Conservation (phyloP, 2,888 invertebrate species). For the Temnothorax ravouxi region DNA sequence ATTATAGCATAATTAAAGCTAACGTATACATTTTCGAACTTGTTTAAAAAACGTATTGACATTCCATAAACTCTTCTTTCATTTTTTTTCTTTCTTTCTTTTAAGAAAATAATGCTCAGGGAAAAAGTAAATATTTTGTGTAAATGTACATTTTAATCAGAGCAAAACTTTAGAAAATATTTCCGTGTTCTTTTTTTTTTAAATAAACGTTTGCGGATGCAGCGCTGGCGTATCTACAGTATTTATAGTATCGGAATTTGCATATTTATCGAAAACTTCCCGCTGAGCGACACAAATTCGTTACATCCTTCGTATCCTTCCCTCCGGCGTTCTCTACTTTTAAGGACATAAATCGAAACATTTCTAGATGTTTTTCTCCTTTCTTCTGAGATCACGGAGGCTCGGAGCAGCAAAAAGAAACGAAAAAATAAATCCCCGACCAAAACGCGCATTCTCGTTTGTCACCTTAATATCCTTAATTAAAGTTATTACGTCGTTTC, state of each 20-base stretch:
- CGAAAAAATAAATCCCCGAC: constrained; percentile 33
- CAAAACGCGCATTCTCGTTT: constrained; percentile 51
- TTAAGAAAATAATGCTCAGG: background rate
- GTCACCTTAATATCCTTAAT: constrained; percentile 59
- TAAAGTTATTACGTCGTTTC: constrained; percentile 75
- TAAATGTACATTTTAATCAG: constrained; percentile 2
- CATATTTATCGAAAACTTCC: constrained; percentile 25
- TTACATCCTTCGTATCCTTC: background rate
- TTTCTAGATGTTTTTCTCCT: background rate
- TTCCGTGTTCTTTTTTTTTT: background rate
- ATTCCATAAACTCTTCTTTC: background rate
- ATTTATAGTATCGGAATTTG: constrained; percentile 15
- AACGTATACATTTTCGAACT: background rate
- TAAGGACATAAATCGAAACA: background rate
- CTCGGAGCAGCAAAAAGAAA: constrained; percentile 56
- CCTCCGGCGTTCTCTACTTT: background rate
- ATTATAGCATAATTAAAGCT: background rate
- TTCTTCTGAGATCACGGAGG: background rate
- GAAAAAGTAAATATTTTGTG: background rate
- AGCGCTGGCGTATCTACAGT: background rate
- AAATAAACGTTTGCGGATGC: background rate
- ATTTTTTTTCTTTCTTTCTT: background rate
- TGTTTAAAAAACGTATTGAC: background rate
- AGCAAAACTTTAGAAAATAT: background rate
- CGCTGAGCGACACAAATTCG: constrained; percentile 11